Conservation (phyloP, 2,113 vertebrate species). For the Sander lucioperca region DNA sequence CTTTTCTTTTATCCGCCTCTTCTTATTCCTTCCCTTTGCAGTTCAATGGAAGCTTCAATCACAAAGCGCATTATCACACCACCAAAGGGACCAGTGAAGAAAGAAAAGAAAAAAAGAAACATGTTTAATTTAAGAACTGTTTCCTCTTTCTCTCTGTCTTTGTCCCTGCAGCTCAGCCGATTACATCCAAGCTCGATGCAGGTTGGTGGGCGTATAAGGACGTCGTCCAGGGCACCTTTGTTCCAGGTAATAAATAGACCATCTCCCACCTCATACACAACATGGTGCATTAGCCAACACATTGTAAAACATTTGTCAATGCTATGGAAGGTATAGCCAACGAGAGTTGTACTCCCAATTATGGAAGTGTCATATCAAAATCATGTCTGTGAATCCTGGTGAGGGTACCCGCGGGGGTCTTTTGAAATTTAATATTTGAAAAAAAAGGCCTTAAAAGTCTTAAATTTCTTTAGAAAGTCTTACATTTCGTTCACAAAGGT, state of each 20-base stretch:
- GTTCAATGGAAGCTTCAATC: background rate
- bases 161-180: conserved; percentile 90
- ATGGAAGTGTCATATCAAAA: background rate
- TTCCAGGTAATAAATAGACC: conserved; percentile 91
- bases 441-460: too few relatives aligned
- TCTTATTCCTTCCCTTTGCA: background rate
- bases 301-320: background rate
- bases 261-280: background rate
- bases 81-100: too few relatives aligned
- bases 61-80: background rate
- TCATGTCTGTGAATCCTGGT: too few relatives aligned
- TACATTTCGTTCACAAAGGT: too few relatives aligned
- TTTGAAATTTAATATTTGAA: too few relatives aligned
- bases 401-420: too few relatives aligned
- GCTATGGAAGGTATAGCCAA: background rate
- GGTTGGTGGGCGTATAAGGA: conserved; percentile 99
- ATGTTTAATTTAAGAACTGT: background rate
- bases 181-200: conserved; percentile 96
- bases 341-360: background rate
- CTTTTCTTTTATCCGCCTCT: background rate
- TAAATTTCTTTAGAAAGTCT: too few relatives aligned
- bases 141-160: conserved; percentile 6
- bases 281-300: background rate
- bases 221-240: conserved; percentile 97
- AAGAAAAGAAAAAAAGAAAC: background rate